Percentiles rank a stretch among this genome's conserved stretches.
Conservation (phyloP, 2,113 vertebrate genomes). For the Ibidorhyncha struthersii region DNA sequence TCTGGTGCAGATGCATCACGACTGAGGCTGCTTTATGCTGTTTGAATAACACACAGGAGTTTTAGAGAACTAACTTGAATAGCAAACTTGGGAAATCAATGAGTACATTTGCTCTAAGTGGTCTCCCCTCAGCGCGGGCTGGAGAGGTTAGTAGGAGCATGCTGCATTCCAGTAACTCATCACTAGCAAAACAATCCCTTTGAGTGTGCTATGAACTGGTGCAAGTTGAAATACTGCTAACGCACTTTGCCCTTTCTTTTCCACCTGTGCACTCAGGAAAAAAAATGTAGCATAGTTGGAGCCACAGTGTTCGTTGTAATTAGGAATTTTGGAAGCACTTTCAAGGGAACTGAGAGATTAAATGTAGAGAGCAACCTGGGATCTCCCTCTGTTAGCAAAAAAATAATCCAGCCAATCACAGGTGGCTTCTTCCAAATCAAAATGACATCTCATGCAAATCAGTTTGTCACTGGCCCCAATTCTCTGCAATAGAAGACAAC, state of each 20-base stretch:
- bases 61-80: neutral
- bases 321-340: neutral
- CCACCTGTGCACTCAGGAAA: neutral
- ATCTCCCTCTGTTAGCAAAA: neutral
- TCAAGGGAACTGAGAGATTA: neutral
- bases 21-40: neutral
- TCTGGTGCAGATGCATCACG: neutral
- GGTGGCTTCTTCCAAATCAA: neutral
- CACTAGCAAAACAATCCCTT: neutral
- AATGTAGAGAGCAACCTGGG: neutral
- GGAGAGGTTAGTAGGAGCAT: neutral
- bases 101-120: neutral
- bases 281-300: neutral
- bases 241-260: neutral
- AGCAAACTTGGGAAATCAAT: neutral
- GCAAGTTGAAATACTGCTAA: neutral
- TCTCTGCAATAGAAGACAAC: neutral
- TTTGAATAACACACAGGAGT: neutral
- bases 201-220: neutral
- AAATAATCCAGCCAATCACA: neutral
- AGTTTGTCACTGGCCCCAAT: neutral
- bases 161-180: neutral
- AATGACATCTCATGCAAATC: neutral
- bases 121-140: neutral
- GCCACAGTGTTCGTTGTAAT: neutral